These are phyloP conservation scores for Psilopogon haemacephalus DNA, from an alignment of 2,113 vertebrate genomes.

Conservation along the genomic window DNA sequence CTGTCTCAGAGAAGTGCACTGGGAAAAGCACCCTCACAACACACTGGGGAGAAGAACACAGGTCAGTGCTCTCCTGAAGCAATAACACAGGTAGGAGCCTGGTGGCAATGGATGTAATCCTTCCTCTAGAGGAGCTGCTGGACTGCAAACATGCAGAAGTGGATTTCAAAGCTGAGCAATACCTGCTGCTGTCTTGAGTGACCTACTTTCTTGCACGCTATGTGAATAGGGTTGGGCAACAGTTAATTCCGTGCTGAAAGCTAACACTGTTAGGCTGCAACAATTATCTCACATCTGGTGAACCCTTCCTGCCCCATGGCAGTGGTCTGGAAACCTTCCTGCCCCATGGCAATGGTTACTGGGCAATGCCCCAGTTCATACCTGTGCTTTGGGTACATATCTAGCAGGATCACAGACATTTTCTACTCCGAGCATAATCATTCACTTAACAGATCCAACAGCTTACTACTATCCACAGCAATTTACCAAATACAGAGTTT, in stretches of 20 bases:
- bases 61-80: background rate
- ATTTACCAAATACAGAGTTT: background rate
- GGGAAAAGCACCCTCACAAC: background rate
- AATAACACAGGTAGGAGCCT: background rate
- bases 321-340: background rate
- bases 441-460: background rate
- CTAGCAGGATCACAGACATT: background rate
- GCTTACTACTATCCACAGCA: background rate
- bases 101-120: background rate
- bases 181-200: slow-evolving; percentile 25
- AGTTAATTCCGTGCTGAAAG: background rate
- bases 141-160: background rate
- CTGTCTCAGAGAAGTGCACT: background rate
- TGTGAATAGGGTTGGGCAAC: background rate
- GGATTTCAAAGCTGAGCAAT: background rate
- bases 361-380: background rate
- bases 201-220: slow-evolving; percentile 34
- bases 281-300: background rate
- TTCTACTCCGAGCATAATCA: background rate
- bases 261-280: background rate
- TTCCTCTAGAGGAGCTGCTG: slow-evolving; percentile 9
- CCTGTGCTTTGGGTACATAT: background rate
- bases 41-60: background rate
- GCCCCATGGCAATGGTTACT: background rate
- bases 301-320: background rate